Percentiles rank a stretch among this genome's conserved stretches.
Conservation (phyloP, 2,888 invertebrate genomes). For the Ischnus inquisitorius region DNA sequence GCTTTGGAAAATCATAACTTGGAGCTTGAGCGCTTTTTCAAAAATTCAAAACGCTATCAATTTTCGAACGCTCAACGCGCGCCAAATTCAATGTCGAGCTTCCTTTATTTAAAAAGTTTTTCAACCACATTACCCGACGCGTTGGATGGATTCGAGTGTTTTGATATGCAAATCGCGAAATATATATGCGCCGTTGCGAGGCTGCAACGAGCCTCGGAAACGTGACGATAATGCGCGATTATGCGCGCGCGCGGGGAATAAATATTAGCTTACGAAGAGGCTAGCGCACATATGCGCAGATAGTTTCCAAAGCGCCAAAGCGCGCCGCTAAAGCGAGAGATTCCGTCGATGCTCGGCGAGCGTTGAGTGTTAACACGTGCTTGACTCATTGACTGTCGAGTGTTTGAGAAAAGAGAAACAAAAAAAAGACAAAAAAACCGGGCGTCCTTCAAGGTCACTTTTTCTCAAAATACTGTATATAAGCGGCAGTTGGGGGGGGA, state of each 20-base stretch:
- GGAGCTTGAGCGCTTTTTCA: no score
- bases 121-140: neutral
- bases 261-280: neutral
- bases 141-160: no score
- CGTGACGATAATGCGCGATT: neutral
- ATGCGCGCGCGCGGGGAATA: neutral
- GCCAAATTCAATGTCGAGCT: no score
- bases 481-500: neutral
- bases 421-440: conserved; percentile 44
- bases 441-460: conserved; percentile 55
- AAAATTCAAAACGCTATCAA: no score
- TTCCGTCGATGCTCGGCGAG: neutral
- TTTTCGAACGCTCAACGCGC: no score
- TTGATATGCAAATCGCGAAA: neutral
- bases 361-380: conserved; percentile 43
- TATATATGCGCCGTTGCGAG: neutral
- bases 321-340: neutral
- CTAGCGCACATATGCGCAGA: neutral
- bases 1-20: no score
- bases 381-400: conserved; percentile 29
- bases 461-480: conserved; percentile 42
- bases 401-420: neutral
- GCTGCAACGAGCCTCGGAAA: neutral
- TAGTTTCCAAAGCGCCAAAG: neutral
- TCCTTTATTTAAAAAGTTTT: neutral